phyloP scores from a whole-genome alignment of 1,140 invertebrate species.

The Andricus grossulariae region DNA sequence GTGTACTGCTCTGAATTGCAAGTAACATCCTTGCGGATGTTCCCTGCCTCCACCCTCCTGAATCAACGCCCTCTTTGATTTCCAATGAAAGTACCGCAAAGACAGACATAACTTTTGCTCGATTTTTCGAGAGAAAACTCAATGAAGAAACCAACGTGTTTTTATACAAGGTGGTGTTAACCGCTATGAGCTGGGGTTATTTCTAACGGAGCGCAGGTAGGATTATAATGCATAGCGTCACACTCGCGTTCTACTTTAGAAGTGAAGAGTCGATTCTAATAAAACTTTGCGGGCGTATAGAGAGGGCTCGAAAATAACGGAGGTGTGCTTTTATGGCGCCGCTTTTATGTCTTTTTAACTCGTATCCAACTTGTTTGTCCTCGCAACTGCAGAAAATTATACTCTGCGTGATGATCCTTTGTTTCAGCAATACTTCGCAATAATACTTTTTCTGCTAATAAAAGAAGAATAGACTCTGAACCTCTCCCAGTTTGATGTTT shows the following conservation, averaged over 20 bases:
- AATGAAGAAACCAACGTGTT: too few relatives aligned
- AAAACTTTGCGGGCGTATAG: conserved; percentile 21
- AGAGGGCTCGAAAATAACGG: conserved; percentile 24
- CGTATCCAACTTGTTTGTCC: conserved; percentile 28
- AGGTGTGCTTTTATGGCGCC: conserved; percentile 26
- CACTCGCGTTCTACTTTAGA: conserved; percentile 28
- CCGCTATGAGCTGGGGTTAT: background rate
- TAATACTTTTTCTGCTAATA: conserved; percentile 18
- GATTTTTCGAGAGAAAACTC: too few relatives aligned
- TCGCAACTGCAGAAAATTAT: conserved; percentile 20
- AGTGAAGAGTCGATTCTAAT: conserved; percentile 19
- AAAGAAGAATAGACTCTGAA: background rate
- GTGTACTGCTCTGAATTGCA: conserved; percentile 16
- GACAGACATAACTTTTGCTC: conserved; percentile 40
- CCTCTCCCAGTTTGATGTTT: background rate
- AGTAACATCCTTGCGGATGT: conserved; percentile 2
- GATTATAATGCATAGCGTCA: conserved; percentile 24
- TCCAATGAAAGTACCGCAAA: conserved; percentile 23
- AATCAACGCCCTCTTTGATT: conserved; percentile 28
- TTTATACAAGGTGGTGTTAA: too few relatives aligned
- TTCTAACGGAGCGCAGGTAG: background rate
- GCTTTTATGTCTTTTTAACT: conserved; percentile 35
- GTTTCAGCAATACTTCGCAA: conserved; percentile 18
- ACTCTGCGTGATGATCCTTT: conserved; percentile 14
- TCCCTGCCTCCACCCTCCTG: background rate